phyloP scores from a whole-genome alignment of 2,113 vertebrate species.

The Apistogramma diplotaenia region DNA sequence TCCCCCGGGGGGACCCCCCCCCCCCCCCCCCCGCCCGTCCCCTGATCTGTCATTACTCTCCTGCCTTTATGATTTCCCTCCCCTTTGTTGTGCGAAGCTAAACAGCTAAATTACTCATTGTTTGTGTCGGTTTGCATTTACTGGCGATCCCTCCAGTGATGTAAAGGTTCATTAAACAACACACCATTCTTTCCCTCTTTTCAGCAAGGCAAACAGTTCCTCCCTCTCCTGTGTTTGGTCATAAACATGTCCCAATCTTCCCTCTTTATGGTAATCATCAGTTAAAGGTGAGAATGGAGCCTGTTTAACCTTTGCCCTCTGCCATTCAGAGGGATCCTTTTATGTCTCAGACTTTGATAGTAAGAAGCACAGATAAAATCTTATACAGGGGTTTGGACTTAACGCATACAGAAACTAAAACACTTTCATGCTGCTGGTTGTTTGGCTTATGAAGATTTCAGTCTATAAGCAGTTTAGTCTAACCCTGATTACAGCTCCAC shows the following conservation, averaged over 20 bases:
- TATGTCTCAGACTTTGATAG: constrained; percentile 3
- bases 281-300: not conserved
- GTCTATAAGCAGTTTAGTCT: not conserved
- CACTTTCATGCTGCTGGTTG: not conserved
- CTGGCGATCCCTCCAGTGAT: not conserved
- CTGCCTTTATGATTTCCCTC: not conserved
- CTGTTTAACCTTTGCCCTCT: constrained; percentile 24
- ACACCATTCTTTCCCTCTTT: constrained; percentile 7
- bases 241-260: constrained; percentile 29
- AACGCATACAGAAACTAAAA: not conserved
- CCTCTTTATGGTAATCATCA: constrained; percentile 5
- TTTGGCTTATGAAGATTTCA: not conserved
- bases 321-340: not conserved
- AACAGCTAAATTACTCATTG: constrained; percentile 12
- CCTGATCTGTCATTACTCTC: not conserved
- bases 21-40: no score
- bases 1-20: no score
- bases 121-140: constrained; percentile 3
- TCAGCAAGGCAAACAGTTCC: not conserved
- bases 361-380: not conserved
- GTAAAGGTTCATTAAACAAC: constrained; percentile 33
- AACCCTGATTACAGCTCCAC: constrained; percentile 1
- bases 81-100: constrained; percentile 19
- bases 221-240: constrained; percentile 12
- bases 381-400: not conserved